Evolutionary conservation across 1,140 invertebrate genomes (phyloP).

Genomic region (Orius insidiosus): DNA sequence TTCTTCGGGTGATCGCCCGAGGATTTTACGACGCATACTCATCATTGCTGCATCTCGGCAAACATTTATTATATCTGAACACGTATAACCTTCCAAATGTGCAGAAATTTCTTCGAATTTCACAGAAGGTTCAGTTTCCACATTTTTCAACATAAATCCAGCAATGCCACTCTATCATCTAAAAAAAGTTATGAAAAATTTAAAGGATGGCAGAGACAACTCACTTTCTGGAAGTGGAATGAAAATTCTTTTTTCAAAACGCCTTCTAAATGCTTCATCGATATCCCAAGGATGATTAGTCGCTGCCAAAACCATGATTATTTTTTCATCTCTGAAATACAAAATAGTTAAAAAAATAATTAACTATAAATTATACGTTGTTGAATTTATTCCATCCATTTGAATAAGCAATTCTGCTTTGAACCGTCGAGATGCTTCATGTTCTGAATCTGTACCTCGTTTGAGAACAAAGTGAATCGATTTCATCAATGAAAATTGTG

Average conservation of each 20-base stretch:
- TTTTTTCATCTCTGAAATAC: constrained; percentile 34
- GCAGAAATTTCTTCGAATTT: constrained; percentile 35
- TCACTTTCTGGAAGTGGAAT: constrained; percentile 47
- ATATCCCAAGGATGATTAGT: constrained; percentile 63
- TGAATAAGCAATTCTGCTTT: constrained; percentile 56
- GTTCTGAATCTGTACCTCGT: constrained; percentile 45
- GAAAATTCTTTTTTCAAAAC: constrained; percentile 55
- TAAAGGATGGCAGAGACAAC: too few relatives aligned
- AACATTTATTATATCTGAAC: constrained; percentile 47
- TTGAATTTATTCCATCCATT: constrained; percentile 42
- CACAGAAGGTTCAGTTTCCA: constrained; percentile 32
- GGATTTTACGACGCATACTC: constrained; percentile 43
- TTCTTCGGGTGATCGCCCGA: constrained; percentile 40
- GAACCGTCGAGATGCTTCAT: constrained; percentile 49
- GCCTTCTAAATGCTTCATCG: constrained; percentile 47
- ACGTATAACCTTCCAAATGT: constrained; percentile 43
- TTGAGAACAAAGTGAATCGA: constrained; percentile 47
- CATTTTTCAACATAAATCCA: constrained; percentile 43
- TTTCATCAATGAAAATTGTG: constrained; percentile 59
- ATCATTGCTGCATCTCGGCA: constrained; percentile 54
- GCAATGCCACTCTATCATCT: constrained; percentile 36
- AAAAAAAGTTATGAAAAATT: constrained; percentile 18
- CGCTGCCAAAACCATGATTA: constrained; percentile 49
- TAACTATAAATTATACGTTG: too few relatives aligned
- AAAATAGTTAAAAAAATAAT: too few relatives aligned